Percentiles rank a stretch among this genome's conserved stretches.
These are phyloP conservation scores for Lycophotia porphyrea DNA, from an alignment of 2,888 invertebrate genomes.

Conservation along the genomic window DNA sequence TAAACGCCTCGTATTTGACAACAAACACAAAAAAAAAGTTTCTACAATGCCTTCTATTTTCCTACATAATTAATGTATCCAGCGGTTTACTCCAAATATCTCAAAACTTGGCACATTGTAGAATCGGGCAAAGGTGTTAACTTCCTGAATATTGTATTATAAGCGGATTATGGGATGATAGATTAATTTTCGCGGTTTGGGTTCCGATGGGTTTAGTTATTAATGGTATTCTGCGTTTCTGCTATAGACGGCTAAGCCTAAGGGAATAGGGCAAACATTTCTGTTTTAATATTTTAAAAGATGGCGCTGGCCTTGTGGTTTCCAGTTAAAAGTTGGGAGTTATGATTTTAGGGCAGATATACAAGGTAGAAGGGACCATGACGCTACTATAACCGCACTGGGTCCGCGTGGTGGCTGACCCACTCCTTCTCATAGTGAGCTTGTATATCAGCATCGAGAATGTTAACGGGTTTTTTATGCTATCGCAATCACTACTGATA, in stretches of 20 bases:
- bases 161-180: conserved; percentile 42
- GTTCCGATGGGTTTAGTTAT: conserved; percentile 33
- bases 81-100: not conserved
- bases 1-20: not conserved
- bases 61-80: conserved; percentile 5
- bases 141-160: conserved; percentile 51
- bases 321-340: not conserved
- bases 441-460: too few species aligned
- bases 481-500: too few species aligned
- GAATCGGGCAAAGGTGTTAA: conserved; percentile 17
- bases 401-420: not conserved
- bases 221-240: conserved; percentile 30
- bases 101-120: conserved; percentile 26
- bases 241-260: conserved; percentile 1
- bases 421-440: not conserved
- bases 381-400: too few species aligned
- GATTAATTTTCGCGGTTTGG: conserved; percentile 32
- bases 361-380: too few species aligned
- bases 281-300: conserved; percentile 38
- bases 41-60: not conserved
- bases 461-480: too few species aligned
- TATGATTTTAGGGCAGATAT: not conserved
- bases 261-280: conserved; percentile 24
- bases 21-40: conserved; percentile 1
- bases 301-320: not conserved